Conservation (phyloP, 2,113 vertebrate species). For the Nycticryphes semicollaris region DNA sequence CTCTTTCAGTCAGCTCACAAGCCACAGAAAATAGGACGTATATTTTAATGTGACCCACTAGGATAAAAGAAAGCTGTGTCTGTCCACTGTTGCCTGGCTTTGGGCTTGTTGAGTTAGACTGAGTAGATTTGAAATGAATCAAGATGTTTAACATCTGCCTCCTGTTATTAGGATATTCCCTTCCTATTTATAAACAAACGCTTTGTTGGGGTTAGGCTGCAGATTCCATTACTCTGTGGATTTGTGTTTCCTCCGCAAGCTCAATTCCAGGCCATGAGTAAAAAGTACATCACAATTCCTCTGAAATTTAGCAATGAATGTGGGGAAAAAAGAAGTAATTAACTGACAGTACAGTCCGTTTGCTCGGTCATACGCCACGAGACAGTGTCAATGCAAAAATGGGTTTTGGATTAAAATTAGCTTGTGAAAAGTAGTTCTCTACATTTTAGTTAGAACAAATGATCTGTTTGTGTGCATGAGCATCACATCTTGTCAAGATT, state of each 20-base stretch:
- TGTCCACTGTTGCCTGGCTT: conserved; percentile 50
- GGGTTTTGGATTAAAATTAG: not conserved
- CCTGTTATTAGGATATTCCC: conserved; percentile 72
- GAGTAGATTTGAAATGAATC: conserved; percentile 67
- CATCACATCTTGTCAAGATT: not conserved
- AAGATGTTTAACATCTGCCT: conserved; percentile 78
- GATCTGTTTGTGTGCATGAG: not conserved
- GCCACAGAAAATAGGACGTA: conserved; percentile 38
- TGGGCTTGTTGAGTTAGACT: conserved; percentile 48
- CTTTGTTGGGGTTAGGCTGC: conserved; percentile 56
- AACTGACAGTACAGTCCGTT: not conserved
- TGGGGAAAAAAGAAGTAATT: not conserved
- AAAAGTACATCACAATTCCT: not conserved
- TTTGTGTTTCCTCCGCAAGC: conserved; percentile 32
- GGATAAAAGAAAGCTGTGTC: conserved; percentile 61
- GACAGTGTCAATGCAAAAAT: not conserved
- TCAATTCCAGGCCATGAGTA: not conserved
- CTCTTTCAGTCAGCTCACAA: conserved; percentile 38
- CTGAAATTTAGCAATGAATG: conserved; percentile 15
- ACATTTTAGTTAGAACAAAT: not conserved
- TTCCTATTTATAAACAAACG: conserved; percentile 77
- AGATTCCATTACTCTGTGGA: conserved; percentile 44
- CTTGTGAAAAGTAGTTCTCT: not conserved
- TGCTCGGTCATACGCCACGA: not conserved
- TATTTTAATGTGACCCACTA: conserved; percentile 65